Base-by-base conservation (phyloP, 1,140 invertebrate genomes). In the Cydia splendana region DNA sequence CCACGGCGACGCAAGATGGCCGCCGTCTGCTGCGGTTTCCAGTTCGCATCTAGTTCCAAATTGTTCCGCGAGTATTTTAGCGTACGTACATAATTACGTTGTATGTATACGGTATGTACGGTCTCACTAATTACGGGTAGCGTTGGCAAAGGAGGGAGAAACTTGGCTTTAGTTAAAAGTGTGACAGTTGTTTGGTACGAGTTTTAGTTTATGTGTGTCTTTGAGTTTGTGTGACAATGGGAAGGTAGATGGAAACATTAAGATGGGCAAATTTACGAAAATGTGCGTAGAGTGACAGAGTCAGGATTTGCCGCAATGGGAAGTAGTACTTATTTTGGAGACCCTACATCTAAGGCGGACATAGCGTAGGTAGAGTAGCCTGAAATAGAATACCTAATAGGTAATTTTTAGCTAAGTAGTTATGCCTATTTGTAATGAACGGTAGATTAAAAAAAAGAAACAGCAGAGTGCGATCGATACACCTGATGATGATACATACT, bases 81-180 rank as follows among this genome's bases (percentile, higher is more conserved):
- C 91, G 89, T 89, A 91, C 84, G 85, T 90, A 88, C 85, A 91
- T 91, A 91, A 93, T 93, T 93, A 93, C 85, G 88, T 91, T 91
- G 91, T 93, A 80, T 93, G 91, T 87, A 80, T 38, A 75, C 82
- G 84, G 83, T 90, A 90, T 91, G 84, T 93, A 87, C 62, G 57
- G 86, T 82, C 81, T 79, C 91, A 88, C 87, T 93, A 91, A 93
- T 93, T 93, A 93, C 90, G 79, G 76, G 86, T 89, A 92, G 53
- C 78, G 88, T 84, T 80, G 81, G 87, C 86, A 90, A 65, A 69
- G 18, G 30, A 67, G 10, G 2, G 34, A 57, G 74, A 30, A 24
- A 62, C 57, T 62, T 62, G 18, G 9, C 5, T 5, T 62, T 6
- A 10, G 15, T 18, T 24, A 62, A 18, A 53, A n/a, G n/a, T 18